Conservation (phyloP, 2,888 invertebrate genomes). For the Ochlodes sylvanus region DNA sequence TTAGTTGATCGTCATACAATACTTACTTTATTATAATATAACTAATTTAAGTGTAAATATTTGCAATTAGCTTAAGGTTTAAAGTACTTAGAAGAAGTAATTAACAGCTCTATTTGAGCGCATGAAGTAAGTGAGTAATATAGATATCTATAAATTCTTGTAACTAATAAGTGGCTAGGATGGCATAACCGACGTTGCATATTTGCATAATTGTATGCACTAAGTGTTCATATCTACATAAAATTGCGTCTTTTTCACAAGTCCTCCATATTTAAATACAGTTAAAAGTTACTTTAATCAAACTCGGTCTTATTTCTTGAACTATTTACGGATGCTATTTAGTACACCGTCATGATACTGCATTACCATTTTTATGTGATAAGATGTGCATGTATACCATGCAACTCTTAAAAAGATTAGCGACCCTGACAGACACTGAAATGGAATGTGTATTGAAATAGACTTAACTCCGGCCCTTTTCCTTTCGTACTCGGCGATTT, state of each 20-base stretch:
- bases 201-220: conserved; percentile 81
- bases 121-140: conserved; percentile 42
- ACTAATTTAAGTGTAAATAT: conserved; percentile 12
- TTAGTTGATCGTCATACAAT: background rate
- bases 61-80: conserved; percentile 9
- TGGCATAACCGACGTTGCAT: conserved; percentile 74
- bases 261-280: conserved; percentile 69
- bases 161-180: conserved; percentile 75
- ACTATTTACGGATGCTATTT: conserved; percentile 1
- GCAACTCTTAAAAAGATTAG: too few relatives aligned
- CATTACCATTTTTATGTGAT: too few relatives aligned
- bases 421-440: too few relatives aligned
- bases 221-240: conserved; percentile 81
- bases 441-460: too few relatives aligned
- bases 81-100: conserved; percentile 42
- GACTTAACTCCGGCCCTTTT: too few relatives aligned
- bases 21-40: background rate
- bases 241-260: conserved; percentile 78
- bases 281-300: conserved; percentile 57
- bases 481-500: too few relatives aligned
- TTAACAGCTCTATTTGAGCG: conserved; percentile 56
- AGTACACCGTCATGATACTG: background rate
- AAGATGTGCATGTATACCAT: too few relatives aligned
- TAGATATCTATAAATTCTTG: conserved; percentile 72
- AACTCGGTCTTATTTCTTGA: conserved; percentile 3